These are phyloP conservation scores for Eubucco bourcierii DNA, from an alignment of 2,113 vertebrate species.

Conservation along the genomic window DNA sequence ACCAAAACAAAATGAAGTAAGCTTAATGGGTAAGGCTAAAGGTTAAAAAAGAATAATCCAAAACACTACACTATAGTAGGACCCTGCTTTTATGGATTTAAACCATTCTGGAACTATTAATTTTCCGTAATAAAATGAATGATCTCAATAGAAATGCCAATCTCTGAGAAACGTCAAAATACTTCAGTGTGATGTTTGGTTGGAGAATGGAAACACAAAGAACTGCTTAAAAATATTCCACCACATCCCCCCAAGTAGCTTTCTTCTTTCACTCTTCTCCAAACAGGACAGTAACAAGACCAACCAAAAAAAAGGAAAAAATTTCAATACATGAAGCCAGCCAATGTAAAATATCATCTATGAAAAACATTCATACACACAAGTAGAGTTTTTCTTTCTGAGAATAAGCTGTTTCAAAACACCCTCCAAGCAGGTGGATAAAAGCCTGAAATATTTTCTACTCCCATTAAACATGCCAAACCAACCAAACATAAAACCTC, in stretches of 20 bases:
- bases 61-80: neutral
- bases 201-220: neutral
- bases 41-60: conserved; percentile 9
- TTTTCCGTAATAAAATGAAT: conserved; percentile 22
- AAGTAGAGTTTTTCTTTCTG: neutral
- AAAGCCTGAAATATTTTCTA: neutral
- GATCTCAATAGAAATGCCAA: neutral
- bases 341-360: neutral
- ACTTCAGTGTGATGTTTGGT: neutral
- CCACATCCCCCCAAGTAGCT: neutral
- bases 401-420: neutral
- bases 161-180: conserved; percentile 5
- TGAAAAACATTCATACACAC: neutral
- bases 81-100: neutral
- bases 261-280: neutral
- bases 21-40: neutral
- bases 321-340: neutral
- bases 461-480: neutral
- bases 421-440: neutral
- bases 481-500: neutral
- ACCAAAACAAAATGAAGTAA: neutral
- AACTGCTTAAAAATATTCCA: neutral
- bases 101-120: conserved; percentile 1
- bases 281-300: neutral
- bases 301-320: neutral